Conservation (phyloP, 2,113 vertebrate genomes). For the Elephas maximus region DNA sequence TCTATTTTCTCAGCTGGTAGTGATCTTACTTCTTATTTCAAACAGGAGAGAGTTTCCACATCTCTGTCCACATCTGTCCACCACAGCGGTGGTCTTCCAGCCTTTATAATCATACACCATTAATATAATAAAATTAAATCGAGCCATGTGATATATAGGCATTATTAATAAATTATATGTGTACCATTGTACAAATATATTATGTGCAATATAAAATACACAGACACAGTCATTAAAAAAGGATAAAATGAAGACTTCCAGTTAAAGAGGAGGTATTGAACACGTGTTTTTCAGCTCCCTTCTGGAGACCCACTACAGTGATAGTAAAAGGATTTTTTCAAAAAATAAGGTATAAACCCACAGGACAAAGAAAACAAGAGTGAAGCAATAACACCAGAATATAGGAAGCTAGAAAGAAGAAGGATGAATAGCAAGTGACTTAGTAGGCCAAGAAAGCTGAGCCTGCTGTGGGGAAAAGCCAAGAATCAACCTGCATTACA, state of each 20-base stretch:
- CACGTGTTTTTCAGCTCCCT: constrained; percentile 61
- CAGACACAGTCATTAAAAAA: constrained; percentile 49
- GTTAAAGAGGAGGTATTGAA: constrained; percentile 57
- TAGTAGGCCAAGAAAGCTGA: background rate
- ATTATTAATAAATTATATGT: constrained; percentile 31
- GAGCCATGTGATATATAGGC: background rate
- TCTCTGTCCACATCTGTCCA: background rate
- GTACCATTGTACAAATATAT: constrained; percentile 4
- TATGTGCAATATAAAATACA: constrained; percentile 49
- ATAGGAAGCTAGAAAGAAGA: constrained; percentile 1
- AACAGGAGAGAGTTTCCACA: background rate
- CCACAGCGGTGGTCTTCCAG: background rate
- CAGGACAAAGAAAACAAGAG: constrained; percentile 43
- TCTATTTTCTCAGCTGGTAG: constrained; percentile 12
- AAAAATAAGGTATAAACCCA: no score
- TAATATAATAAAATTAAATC: constrained; percentile 54
- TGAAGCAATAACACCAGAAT: background rate
- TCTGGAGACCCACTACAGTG: constrained; percentile 11
- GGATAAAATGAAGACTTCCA: constrained; percentile 60
- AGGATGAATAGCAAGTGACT: background rate
- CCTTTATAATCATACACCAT: background rate
- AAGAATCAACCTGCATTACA: background rate
- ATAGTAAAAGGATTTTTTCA: constrained; percentile 46
- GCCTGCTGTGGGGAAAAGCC: background rate
- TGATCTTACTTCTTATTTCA: constrained; percentile 12